Conservation (phyloP, 92 coral and sea anemone species). For the Phenganax marumi region DNA sequence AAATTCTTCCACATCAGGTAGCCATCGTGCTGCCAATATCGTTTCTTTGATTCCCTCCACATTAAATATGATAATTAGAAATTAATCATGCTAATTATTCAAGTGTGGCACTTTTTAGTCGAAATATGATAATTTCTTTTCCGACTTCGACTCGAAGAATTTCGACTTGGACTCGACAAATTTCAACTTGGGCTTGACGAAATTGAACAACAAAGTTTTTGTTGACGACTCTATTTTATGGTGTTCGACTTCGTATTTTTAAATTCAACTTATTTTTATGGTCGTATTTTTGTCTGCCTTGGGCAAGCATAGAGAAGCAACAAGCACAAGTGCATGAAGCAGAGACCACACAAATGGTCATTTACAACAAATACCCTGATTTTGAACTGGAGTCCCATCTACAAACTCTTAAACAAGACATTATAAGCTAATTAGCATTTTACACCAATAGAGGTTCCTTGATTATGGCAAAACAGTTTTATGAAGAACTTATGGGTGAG, state of each 20-base stretch:
- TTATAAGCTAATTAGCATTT: too few species aligned
- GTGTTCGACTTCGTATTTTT: not conserved
- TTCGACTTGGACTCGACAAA: not conserved
- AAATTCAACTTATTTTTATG: not conserved
- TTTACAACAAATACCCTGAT: too few species aligned
- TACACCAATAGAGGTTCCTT: too few species aligned
- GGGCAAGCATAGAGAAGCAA: constrained; percentile 35
- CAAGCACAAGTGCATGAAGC: too few species aligned
- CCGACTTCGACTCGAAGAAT: not conserved
- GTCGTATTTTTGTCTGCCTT: constrained; percentile 9
- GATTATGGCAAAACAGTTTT: too few species aligned
- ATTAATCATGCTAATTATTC: not conserved
- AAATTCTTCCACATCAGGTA: constrained; percentile 3
- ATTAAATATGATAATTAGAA: not conserved
- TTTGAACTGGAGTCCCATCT: too few species aligned
- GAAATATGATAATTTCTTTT: not conserved
- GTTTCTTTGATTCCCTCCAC: not conserved
- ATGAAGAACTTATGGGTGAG: too few species aligned
- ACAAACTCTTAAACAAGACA: too few species aligned
- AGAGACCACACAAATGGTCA: too few species aligned
- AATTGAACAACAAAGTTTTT: not conserved
- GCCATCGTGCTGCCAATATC: constrained; percentile 4
- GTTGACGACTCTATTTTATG: not conserved
- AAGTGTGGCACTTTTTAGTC: not conserved
- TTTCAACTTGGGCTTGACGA: not conserved